Percentiles rank a stretch among this genome's conserved stretches.
These are phyloP conservation scores for Odontocolon sp. DNA, from an alignment of 2,888 invertebrate species.

Conservation along the genomic window DNA sequence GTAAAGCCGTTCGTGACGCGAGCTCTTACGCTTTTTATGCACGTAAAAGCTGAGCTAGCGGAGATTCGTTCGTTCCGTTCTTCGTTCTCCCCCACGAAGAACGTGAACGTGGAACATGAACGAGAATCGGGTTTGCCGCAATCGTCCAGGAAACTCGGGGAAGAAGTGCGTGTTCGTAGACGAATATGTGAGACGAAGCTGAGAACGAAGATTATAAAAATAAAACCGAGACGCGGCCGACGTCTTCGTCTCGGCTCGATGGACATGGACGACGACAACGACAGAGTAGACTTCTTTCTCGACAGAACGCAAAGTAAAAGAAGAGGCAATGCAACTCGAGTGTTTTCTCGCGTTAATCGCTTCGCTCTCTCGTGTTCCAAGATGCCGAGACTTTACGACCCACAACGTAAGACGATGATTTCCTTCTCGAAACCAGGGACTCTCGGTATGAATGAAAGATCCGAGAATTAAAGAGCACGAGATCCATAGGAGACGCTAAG, in stretches of 20 bases:
- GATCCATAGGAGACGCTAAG: too few relatives aligned
- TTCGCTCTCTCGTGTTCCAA: slow-evolving; percentile 35
- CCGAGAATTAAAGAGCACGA: too few relatives aligned
- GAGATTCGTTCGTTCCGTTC: slow-evolving; percentile 1
- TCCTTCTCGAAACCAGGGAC: too few relatives aligned
- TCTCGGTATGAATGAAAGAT: background rate
- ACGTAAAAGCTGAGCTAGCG: slow-evolving; percentile 19
- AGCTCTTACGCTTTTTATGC: too few relatives aligned
- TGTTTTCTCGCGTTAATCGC: slow-evolving; percentile 65
- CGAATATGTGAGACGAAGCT: slow-evolving; percentile 71
- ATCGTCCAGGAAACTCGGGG: too few relatives aligned
- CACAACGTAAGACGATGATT: background rate
- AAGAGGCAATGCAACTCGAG: slow-evolving; percentile 59
- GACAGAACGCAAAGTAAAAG: slow-evolving; percentile 17
- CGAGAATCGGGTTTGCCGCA: too few relatives aligned
- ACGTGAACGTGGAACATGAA: background rate
- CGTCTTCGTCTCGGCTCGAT: slow-evolving; percentile 50
- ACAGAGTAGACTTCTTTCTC: background rate
- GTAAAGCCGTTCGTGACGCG: slow-evolving; percentile 69
- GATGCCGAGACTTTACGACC: background rate
- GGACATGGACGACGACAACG: slow-evolving; percentile 43
- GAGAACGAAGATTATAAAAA: slow-evolving; percentile 70
- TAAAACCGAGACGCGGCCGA: background rate
- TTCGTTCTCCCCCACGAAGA: slow-evolving; percentile 20
- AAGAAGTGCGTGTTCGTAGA: background rate